phyloP scores from a whole-genome alignment of 2,113 vertebrate species.

The Rhea americana region DNA sequence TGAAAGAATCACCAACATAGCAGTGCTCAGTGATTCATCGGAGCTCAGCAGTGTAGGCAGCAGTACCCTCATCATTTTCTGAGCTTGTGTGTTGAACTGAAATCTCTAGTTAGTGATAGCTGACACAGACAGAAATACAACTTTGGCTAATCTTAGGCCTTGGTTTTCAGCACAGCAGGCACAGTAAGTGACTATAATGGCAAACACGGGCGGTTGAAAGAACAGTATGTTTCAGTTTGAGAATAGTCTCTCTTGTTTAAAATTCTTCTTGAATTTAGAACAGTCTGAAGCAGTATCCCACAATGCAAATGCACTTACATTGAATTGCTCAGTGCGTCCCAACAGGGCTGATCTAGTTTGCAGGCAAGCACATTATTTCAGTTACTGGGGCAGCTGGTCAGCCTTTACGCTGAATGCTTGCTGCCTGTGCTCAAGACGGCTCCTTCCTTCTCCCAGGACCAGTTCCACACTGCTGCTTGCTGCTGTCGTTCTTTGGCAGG shows the following conservation, averaged over 20 bases:
- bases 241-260: not conserved
- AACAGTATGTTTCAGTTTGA: not conserved
- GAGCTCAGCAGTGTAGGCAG: not conserved
- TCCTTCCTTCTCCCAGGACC: not conserved
- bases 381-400: not conserved
- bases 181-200: accelerated
- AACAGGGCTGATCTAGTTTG: not conserved
- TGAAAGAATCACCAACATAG: not conserved
- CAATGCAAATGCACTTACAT: not conserved
- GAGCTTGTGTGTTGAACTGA: not conserved
- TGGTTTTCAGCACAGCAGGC: not conserved
- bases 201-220: not conserved
- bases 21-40: not conserved
- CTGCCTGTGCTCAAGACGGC: not conserved
- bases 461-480: not conserved
- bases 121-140: not conserved
- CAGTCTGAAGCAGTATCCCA: not conserved
- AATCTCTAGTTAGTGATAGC: not conserved
- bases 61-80: not conserved
- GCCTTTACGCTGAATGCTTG: not conserved
- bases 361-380: not conserved
- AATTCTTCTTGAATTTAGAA: not conserved
- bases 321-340: not conserved
- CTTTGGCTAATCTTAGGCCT: not conserved
- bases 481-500: not conserved